A percentile compares a stretch with the other conserved stretches of the same genome.
Evolutionary conservation across 2,113 vertebrate species (phyloP).

Genomic region (Eurystomus gularis): DNA sequence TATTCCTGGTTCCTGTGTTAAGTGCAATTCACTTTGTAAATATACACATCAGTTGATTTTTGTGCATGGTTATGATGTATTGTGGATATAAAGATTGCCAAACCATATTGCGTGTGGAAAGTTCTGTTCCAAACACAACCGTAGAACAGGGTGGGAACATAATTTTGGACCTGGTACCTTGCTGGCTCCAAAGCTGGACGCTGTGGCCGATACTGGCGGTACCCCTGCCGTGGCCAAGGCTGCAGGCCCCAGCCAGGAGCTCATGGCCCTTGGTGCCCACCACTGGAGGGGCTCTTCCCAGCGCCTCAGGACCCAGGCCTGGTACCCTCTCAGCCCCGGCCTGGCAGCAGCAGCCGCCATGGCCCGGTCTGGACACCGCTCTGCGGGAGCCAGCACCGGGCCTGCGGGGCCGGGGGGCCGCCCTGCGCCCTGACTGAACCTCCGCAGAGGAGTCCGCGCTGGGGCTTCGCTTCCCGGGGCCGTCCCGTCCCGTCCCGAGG

Average conservation of each 20-base stretch:
- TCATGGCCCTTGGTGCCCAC: not conserved
- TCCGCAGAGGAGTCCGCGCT: no score
- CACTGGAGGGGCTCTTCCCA: not conserved
- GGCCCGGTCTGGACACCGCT: not conserved
- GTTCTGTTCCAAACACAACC: not conserved
- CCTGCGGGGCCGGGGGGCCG: no score
- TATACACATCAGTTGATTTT: constrained; percentile 37
- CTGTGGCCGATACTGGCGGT: not conserved
- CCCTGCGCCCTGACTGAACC: no score
- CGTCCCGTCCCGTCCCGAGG: no score
- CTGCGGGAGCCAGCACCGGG: no score
- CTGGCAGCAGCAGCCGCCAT: not conserved
- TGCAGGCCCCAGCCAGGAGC: not conserved
- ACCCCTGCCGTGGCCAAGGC: not conserved
- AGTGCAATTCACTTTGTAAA: constrained; percentile 73
- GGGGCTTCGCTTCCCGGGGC: no score
- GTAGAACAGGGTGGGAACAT: not conserved
- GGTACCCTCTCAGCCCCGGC: not conserved
- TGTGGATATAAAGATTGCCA: constrained; percentile 71
- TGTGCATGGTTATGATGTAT: constrained; percentile 70
- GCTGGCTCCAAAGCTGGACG: not conserved
- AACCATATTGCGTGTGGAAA: not conserved
- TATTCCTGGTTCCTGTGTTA: constrained; percentile 13
- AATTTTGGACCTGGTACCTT: not conserved
- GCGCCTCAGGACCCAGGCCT: not conserved